Base-by-base conservation (phyloP, 2,797 vertebrate species). In the Rhadinocentrus ornatus region DNA sequence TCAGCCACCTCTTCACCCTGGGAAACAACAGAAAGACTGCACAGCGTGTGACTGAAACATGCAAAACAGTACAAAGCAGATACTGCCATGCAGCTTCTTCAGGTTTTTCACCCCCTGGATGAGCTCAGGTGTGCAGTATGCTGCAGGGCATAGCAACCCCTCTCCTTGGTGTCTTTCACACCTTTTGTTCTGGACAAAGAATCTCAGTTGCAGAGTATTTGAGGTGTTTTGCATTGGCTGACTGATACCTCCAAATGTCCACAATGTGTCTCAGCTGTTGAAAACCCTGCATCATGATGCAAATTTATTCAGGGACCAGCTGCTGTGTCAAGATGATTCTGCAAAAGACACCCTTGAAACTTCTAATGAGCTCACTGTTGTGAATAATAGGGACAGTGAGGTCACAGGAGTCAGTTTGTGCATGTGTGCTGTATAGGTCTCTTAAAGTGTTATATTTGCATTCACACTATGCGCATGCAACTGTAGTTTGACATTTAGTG, bases 231-330 rank as follows among this genome's bases (percentile, higher is more conserved):
- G 46, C 35, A 27, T 58, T 37, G 50, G 62, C 34, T 67, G 87
- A 84, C 71, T 78, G 77, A 80, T 81, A 64, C 62, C 52, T 73
- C 78, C 75, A 29, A 78, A 71, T 73, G 75, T 41, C 80, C 73
- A 67, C 64, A 24, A 48, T 58, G 60, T 24, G 61, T 83, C 74
- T 88, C 75, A 57, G 82, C 86, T 75, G 74, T 27, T 79, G 73
- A 66, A 69, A 81, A 60, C 63, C 13, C 63, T 9, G 2, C 77
- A 85, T 90, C 74, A 4, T 1, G 4, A 93, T 92, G 90, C 85
- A 79, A 91, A 93, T 93, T 66, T 86, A 91, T 92, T 88, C 92
- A 69, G 53, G 32, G 75, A 82, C 85, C 91, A 92, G 91, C 84
- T 93, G 92, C 87, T 86, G 86, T 82, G 85, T 84, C 80, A 78